phyloP scores from a whole-genome alignment of 2,113 vertebrate genomes.

The Loxodonta africana region DNA sequence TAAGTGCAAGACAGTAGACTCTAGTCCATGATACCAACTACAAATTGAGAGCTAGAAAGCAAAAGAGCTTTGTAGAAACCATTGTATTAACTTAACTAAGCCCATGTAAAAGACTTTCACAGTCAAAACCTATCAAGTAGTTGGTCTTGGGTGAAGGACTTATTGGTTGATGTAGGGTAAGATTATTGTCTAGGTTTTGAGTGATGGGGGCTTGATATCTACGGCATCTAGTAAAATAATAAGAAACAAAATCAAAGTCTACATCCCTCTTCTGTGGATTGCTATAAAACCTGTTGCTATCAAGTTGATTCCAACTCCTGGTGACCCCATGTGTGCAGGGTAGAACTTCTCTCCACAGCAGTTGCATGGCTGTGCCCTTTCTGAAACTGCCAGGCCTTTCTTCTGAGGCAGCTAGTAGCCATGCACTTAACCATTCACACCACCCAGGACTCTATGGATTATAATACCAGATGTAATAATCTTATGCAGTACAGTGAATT shows the following conservation, averaged over 20 bases:
- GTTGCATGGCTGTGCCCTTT: no score
- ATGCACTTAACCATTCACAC: no score
- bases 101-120: neutral
- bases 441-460: no score
- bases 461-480: neutral
- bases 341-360: no score
- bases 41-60: neutral
- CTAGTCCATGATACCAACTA: neutral
- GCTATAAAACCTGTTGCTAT: neutral
- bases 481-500: neutral
- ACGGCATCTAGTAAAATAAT: neutral
- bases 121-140: neutral
- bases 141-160: neutral
- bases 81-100: neutral
- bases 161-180: neutral
- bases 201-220: neutral
- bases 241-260: neutral
- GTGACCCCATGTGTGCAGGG: no score
- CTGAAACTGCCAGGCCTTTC: no score
- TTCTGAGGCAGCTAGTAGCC: no score
- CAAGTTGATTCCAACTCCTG: no score
- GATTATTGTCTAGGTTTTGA: slow-evolving; percentile 3
- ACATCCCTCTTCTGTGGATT: neutral
- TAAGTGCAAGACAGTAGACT: neutral
- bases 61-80: neutral